These are phyloP conservation scores for Seladonia tumulorum DNA, from an alignment of 2,888 invertebrate species.

Conservation along the genomic window DNA sequence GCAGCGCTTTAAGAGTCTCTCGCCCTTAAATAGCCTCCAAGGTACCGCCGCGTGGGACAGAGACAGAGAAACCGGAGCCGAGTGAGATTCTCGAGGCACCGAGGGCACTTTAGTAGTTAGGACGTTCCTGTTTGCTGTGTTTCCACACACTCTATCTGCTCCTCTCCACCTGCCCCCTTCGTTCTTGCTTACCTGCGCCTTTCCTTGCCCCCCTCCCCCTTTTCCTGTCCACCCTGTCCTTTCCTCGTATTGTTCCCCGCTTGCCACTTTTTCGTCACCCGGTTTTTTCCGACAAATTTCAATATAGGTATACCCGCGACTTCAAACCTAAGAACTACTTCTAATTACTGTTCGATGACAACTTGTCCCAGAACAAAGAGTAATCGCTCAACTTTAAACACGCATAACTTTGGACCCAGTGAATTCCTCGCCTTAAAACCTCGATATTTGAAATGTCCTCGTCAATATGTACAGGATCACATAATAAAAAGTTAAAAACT, in stretches of 20 bases:
- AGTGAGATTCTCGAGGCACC: constrained; percentile 40
- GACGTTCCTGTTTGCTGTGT: constrained; percentile 63
- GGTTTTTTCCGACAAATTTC: constrained; percentile 18
- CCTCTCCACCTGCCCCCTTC: constrained; percentile 16
- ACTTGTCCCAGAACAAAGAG: too few species aligned
- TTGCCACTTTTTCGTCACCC: constrained; percentile 16
- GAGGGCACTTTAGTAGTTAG: constrained; percentile 60
- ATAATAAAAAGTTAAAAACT: too few species aligned
- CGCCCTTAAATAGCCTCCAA: constrained; percentile 73
- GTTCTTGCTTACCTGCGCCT: neutral
- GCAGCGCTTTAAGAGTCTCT: constrained; percentile 72
- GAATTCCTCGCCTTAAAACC: too few species aligned
- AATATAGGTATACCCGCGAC: constrained; percentile 24
- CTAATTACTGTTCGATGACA: too few species aligned
- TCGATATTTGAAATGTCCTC: too few species aligned
- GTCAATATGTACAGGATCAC: too few species aligned
- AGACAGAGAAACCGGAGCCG: constrained; percentile 17
- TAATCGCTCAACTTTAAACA: too few species aligned
- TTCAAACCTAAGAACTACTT: constrained; percentile 19
- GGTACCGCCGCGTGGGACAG: constrained; percentile 34
- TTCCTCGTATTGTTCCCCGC: neutral
- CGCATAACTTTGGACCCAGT: too few species aligned
- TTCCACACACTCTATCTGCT: constrained; percentile 40
- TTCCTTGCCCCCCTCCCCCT: neutral
- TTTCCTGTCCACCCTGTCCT: neutral